Evolutionary conservation across 1,140 invertebrate genomes (phyloP), one percentile per base, ranked within the genome.

Genomic region (Conus ventricosus): DNA sequence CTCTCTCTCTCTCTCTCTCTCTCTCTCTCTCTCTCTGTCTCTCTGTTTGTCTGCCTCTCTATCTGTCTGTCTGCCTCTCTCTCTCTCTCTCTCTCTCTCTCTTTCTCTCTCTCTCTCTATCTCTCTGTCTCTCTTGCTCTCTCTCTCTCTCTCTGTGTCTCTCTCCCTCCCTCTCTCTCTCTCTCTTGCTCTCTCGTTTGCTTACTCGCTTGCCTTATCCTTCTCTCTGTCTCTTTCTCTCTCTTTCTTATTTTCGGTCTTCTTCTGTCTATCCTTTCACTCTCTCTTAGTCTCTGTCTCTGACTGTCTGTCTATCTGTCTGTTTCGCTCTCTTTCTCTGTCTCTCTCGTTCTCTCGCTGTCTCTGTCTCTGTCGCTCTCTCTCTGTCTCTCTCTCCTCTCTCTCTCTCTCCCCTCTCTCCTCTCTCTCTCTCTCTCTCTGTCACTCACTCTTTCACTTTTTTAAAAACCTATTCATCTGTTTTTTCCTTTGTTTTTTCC

Each of bases 21-120:
- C 78, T 81, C 10, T 81, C 78, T 81, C 39, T 81, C 78, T 81
- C 25, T 81, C 39, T 81, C n/a, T 81, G 0, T 81, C 78, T 81
- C 1, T 81, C 78, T 81, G 10, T 81, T 1, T 81, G 25, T n/a
- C 78, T 81, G 10, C 39, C 25, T 81, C 39, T 81, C n/a, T 81
- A 8, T 81, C 78, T 81, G 25, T 81, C 78, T 81, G 10, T 81
- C n/a, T 81, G 25, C 15, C 78, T 81, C 4, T 53, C 78, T 53
- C 0, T 71, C 67, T 71, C 0, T 71, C 67, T 71, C 67, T 71
- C 13, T 71, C 67, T 71, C 67, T 71, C 0, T 71, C 67, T 71
- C 67, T 71, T 0, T 71, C 0, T 71, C 67, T 71, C 3, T 71
- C 13, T 71, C 67, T 71, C 13, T 71, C 3, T 71, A 3, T 20